Evolutionary conservation across 1,140 invertebrate genomes (phyloP).

Genomic region (Drosophila sp.): DNA sequence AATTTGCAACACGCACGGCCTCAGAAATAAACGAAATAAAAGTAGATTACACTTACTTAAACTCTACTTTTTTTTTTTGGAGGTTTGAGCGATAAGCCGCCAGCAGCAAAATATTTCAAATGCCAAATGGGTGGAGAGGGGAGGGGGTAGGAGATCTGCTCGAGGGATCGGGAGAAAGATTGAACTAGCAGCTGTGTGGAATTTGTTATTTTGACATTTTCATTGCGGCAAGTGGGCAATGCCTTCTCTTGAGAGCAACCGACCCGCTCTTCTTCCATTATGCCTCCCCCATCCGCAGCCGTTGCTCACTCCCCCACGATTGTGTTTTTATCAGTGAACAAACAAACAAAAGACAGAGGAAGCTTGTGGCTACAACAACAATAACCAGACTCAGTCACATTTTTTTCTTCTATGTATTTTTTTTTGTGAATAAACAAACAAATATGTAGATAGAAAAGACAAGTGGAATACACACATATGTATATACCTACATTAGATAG

Average conservation of each 20-base stretch:
- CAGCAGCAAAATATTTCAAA: slow-evolving; percentile 8
- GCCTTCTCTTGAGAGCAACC: slow-evolving; percentile 3
- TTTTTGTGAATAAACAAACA: slow-evolving; percentile 19
- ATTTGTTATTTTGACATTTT: slow-evolving; percentile 17
- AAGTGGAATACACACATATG: background rate
- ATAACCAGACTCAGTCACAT: slow-evolving; percentile 13
- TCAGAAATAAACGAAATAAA: background rate
- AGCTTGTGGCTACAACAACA: slow-evolving; percentile 17
- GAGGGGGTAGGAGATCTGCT: background rate
- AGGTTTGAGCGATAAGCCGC: slow-evolving; percentile 1
- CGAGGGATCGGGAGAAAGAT: background rate
- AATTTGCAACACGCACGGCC: slow-evolving; percentile 19
- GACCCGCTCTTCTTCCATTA: background rate
- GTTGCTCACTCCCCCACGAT: background rate
- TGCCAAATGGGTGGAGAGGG: background rate
- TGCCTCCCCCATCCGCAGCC: background rate
- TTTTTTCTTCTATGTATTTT: background rate
- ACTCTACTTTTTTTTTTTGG: slow-evolving; percentile 2
- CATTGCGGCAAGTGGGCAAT: slow-evolving; percentile 18
- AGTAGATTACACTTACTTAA: slow-evolving; percentile 18
- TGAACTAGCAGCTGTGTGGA: slow-evolving; percentile 2
- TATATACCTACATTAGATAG: slow-evolving; percentile 7
- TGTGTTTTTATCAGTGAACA: slow-evolving; percentile 15
- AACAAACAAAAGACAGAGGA: slow-evolving; percentile 22
- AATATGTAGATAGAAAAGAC: slow-evolving; percentile 4